Conservation (phyloP, 2,113 vertebrate genomes). For the Ciconia stormi region DNA sequence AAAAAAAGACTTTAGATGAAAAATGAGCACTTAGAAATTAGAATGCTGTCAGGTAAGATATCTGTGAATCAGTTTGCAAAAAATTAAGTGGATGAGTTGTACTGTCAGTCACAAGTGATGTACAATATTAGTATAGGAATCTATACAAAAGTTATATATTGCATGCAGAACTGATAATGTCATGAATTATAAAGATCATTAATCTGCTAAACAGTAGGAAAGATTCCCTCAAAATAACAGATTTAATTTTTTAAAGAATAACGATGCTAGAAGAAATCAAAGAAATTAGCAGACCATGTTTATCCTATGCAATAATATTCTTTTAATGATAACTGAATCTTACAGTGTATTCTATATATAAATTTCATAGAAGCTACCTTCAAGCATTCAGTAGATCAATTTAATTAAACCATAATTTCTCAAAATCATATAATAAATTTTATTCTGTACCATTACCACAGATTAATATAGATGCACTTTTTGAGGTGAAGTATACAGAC, state of each 20-base stretch:
- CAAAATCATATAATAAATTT: constrained; percentile 17
- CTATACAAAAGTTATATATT: neutral
- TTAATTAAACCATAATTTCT: constrained; percentile 52
- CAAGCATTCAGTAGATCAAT: constrained; percentile 30
- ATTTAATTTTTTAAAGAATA: constrained; percentile 8
- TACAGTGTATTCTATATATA: neutral
- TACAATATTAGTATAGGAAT: neutral
- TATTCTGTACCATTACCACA: neutral
- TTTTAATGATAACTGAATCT: constrained; percentile 17
- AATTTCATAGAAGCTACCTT: constrained; percentile 24
- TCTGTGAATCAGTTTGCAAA: neutral
- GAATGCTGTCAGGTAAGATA: neutral
- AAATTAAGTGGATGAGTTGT: neutral
- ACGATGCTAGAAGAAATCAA: neutral
- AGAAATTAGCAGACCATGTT: neutral
- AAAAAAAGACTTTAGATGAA: neutral
- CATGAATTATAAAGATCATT: neutral
- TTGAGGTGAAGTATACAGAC: neutral
- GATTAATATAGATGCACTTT: neutral
- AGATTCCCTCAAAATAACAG: neutral
- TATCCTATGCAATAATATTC: neutral
- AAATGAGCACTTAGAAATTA: constrained; percentile 10
- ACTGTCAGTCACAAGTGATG: neutral
- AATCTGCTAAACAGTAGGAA: neutral
- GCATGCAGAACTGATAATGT: neutral